Base-by-base conservation (phyloP, 2,113 vertebrate species). In the Xenopus laevis region DNA sequence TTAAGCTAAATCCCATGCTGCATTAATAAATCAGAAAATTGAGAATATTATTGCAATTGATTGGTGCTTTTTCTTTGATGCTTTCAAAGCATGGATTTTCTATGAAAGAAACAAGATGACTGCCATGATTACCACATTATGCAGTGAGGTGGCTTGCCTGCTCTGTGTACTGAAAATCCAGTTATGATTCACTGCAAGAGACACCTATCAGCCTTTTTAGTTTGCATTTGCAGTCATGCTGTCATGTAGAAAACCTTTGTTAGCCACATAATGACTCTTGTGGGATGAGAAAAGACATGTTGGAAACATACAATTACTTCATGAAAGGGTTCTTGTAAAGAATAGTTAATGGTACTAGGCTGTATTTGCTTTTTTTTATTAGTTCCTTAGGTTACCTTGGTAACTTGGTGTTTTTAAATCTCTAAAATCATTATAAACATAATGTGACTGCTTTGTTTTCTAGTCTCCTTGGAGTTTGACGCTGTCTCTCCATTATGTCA, bases 251-350 rank as follows among this genome's bases (percentile, higher is more conserved):
- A 70, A 68, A 45, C 66, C 59, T 70, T 76, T 76, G 74, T 76
- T 69, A 76, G 74, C 27, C 74, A 57, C 67, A 69, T 70, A 70
- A 76, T 76, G 44, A 70, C 30, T 53, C 66, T 62, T 77, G 74
- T 64, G 59, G 67, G 67, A 77, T 75, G 57, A 53, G 65, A 60
- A 77, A 46, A 77, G 59, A 64, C 59, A 73, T 64, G 47, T 64
- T 11, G 53, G 67, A 70, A 77, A 70, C 67, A 77, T 77, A 64
- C 74, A 77, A 70, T 77, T 77, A 70, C 74, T 57, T 59, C 40
- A 64, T 70, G 57, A 77, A 64, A 77, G 47, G 59, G 59, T 77
- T 77, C 74, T 64, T 63, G 40, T 47, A 70, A 57, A 64, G 74
- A 70, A 77, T 77, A 57, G 74, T 77, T 64, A 64, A 70, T 70